phyloP scores from a whole-genome alignment of 2,113 vertebrate species.

The Piprites chloris region DNA sequence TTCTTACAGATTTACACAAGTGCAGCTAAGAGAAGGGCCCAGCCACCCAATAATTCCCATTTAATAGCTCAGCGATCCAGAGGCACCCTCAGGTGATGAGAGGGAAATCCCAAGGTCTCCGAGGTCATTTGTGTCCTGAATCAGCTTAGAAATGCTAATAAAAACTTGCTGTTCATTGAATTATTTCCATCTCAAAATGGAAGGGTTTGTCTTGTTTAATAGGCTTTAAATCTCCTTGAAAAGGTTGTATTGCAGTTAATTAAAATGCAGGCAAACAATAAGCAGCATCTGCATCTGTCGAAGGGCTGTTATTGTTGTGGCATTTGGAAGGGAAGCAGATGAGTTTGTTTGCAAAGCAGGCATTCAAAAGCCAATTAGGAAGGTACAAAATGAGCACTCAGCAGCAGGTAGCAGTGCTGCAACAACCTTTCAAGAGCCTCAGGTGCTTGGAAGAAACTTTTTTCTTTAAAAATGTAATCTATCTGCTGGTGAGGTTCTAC shows the following conservation, averaged over 20 bases:
- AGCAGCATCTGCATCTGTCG: not conserved
- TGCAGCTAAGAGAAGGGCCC: not conserved
- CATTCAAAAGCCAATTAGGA: not conserved
- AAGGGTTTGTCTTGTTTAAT: not conserved
- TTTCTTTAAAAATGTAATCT: not conserved
- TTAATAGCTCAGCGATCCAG: not conserved
- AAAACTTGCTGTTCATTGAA: not conserved
- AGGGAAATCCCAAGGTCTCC: not conserved
- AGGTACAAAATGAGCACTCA: not conserved
- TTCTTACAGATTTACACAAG: no score
- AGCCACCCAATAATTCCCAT: not conserved
- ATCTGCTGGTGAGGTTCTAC: accelerated
- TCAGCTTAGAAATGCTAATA: not conserved
- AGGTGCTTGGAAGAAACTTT: not conserved
- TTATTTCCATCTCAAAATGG: not conserved
- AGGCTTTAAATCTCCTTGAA: not conserved
- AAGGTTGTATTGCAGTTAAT: not conserved
- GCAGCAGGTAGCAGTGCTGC: not conserved
- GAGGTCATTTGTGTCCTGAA: not conserved
- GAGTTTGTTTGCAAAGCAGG: not conserved
- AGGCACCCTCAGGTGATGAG: not conserved
- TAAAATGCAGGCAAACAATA: not conserved
- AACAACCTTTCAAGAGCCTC: not conserved
- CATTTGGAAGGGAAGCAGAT: not conserved
- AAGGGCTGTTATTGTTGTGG: not conserved